Evolutionary conservation across 1,140 invertebrate species (phyloP).

Genomic region (Hirudo medicinalis): DNA sequence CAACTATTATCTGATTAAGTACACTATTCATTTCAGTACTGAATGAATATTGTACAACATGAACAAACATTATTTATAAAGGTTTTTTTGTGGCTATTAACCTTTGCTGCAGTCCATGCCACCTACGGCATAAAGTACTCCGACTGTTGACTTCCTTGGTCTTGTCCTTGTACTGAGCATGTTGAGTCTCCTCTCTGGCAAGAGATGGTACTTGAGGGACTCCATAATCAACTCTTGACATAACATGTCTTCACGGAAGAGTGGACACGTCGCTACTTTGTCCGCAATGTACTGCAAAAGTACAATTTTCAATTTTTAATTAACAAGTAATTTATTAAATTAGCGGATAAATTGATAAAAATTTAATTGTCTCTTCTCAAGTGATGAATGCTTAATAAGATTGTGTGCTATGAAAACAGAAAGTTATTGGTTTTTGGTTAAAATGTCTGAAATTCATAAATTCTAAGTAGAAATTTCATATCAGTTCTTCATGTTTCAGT

Average conservation of each 20-base stretch:
- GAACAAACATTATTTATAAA: too few species aligned
- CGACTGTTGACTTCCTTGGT: slow-evolving; percentile 78
- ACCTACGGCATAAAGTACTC: slow-evolving; percentile 68
- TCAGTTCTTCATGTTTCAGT: too few species aligned
- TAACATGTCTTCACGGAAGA: slow-evolving; percentile 52
- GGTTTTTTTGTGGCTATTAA: too few species aligned
- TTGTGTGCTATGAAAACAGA: too few species aligned
- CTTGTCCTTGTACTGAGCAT: slow-evolving; percentile 64
- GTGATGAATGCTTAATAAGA: too few species aligned
- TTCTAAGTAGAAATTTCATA: too few species aligned
- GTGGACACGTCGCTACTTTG: slow-evolving; percentile 57
- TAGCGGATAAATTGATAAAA: too few species aligned
- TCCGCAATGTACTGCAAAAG: slow-evolving; percentile 63
- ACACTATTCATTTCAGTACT: too few species aligned
- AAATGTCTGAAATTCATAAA: too few species aligned
- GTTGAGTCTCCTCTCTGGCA: slow-evolving; percentile 64
- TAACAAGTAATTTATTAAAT: not conserved
- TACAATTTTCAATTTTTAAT: slow-evolving; percentile 16
- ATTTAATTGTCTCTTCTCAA: too few species aligned
- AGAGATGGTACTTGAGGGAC: slow-evolving; percentile 76
- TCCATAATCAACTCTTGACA: slow-evolving; percentile 81
- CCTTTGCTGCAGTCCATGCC: slow-evolving; percentile 77
- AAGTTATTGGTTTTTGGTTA: too few species aligned
- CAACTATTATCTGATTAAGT: too few species aligned
- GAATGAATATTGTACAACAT: not conserved